Evolutionary conservation across 2,888 invertebrate species (phyloP).

Genomic region (Caenorhabditis imperialis): DNA sequence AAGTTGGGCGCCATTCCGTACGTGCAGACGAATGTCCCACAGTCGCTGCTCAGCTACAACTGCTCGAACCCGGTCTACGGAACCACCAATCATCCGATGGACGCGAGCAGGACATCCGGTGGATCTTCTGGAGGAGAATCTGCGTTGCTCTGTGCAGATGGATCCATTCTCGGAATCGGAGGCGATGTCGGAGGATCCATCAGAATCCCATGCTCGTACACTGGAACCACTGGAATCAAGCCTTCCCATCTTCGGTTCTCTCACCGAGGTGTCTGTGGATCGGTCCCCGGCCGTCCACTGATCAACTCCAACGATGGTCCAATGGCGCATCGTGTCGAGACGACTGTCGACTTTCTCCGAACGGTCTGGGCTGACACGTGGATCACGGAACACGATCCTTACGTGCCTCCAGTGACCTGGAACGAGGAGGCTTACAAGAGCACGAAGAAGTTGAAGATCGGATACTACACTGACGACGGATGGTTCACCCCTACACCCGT

Average conservation of each 20-base stretch:
- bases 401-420: conserved; percentile 70
- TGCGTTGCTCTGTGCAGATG: conserved; percentile 78
- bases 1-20: conserved; percentile 79
- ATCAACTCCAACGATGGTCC: conserved; percentile 73
- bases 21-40: conserved; percentile 80
- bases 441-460: conserved; percentile 55
- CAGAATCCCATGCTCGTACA: conserved; percentile 80
- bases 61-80: conserved; percentile 79
- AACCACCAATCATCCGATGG: conserved; percentile 57
- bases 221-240: conserved; percentile 79
- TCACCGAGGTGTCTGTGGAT: conserved; percentile 63
- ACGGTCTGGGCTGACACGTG: conserved; percentile 63
- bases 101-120: conserved; percentile 55
- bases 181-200: conserved; percentile 81
- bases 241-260: conserved; percentile 69
- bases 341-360: conserved; percentile 62
- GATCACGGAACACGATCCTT: conserved; percentile 66
- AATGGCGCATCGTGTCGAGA: conserved; percentile 65
- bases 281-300: conserved; percentile 72
- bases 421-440: conserved; percentile 59
- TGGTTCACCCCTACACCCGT: conserved; percentile 73
- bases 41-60: conserved; percentile 74
- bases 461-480: conserved; percentile 72
- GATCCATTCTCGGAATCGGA: conserved; percentile 77
- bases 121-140: conserved; percentile 67